A percentile compares a stretch with the other conserved stretches of the same genome.
These are phyloP conservation scores for Apostichopus californicus DNA, from an alignment of 35 echinoderm and acorn worm genomes.

Conservation along the genomic window DNA sequence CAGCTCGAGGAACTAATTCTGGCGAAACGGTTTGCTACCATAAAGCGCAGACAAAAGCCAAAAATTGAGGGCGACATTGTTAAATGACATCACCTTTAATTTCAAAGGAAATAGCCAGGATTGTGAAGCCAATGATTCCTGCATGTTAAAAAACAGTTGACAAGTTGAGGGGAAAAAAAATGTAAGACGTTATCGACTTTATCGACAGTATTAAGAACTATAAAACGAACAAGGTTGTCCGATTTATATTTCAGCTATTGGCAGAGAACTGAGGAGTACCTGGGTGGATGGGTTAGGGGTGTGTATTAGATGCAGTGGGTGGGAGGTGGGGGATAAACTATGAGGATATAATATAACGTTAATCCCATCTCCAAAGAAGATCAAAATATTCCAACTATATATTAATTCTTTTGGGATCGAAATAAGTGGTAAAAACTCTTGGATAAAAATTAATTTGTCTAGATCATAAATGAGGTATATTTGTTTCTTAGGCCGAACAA, in stretches of 20 bases:
- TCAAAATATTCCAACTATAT: not conserved
- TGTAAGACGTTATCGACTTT: not conserved
- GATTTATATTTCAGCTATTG: no score
- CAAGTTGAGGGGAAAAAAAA: not conserved
- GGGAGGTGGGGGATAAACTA: no score
- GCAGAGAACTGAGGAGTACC: no score
- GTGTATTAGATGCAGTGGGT: no score
- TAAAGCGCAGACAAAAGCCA: not conserved
- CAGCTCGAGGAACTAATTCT: not conserved
- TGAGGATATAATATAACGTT: no score
- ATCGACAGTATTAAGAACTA: not conserved
- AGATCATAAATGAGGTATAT: no score
- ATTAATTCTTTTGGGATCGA: not conserved
- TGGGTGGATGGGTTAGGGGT: no score
- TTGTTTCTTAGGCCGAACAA: no score
- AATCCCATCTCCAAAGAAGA: not conserved
- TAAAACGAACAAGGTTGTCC: no score
- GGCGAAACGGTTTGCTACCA: not conserved
- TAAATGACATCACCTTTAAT: slow-evolving; percentile 40
- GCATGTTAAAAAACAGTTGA: not conserved
- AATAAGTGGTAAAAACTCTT: no score
- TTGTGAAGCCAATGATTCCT: slow-evolving; percentile 50
- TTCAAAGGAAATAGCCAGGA: slow-evolving; percentile 45
- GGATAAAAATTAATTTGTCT: no score
- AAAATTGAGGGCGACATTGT: not conserved